A percentile compares a stretch with the other conserved stretches of the same genome.
phyloP scores from a whole-genome alignment of 2,888 invertebrate genomes.

The Lymantria monacha region DNA sequence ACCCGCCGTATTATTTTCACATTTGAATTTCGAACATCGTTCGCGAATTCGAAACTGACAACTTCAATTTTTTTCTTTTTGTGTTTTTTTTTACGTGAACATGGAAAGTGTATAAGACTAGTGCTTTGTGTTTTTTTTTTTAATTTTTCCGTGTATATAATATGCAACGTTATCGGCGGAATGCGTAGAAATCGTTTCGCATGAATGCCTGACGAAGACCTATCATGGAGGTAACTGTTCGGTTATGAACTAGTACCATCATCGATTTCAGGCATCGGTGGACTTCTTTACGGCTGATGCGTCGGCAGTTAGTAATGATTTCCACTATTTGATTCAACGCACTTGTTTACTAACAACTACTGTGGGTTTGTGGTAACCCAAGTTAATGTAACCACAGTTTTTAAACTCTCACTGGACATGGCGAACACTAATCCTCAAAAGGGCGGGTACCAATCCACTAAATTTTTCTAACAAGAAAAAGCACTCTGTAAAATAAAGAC shows the following conservation, averaged over 20 bases:
- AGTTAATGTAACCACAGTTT: not conserved
- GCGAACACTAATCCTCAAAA: conserved; percentile 24
- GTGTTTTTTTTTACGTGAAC: conserved; percentile 27
- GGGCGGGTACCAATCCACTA: conserved; percentile 10
- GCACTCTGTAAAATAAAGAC: conserved; percentile 55
- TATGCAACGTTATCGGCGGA: conserved; percentile 41
- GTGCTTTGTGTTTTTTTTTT: conserved; percentile 23
- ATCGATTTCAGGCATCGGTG: conserved; percentile 65
- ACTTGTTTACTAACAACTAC: conserved; percentile 45
- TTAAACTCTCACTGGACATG: conserved; percentile 11
- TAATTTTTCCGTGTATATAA: conserved; percentile 19
- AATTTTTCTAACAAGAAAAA: conserved; percentile 54
- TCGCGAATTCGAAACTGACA: conserved; percentile 25
- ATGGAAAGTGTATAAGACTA: conserved; percentile 30
- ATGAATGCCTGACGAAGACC: conserved; percentile 53
- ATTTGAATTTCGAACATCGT: conserved; percentile 43
- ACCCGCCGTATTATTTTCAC: conserved; percentile 30
- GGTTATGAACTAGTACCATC: conserved; percentile 50
- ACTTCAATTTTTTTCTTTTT: conserved; percentile 13
- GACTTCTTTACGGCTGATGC: conserved; percentile 60
- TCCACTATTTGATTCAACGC: conserved; percentile 17
- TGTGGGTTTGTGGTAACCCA: conserved; percentile 19
- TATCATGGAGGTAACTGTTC: conserved; percentile 56
- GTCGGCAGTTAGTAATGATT: conserved; percentile 42
- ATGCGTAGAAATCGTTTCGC: conserved; percentile 69